These are phyloP conservation scores for Dione juno DNA, from an alignment of 2,888 invertebrate genomes.

Conservation along the genomic window DNA sequence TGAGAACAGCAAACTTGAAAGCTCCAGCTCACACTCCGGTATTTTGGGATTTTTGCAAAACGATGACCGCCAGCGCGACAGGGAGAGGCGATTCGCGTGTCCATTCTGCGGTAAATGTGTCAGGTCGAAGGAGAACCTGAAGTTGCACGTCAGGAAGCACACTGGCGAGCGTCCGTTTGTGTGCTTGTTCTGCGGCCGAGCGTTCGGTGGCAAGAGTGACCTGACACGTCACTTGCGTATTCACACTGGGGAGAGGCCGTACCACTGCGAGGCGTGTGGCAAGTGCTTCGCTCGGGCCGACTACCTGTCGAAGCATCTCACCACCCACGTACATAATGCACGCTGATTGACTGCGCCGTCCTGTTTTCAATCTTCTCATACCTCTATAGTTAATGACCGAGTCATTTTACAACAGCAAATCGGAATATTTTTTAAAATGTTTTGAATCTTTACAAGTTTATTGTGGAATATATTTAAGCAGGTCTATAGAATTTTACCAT, in stretches of 20 bases:
- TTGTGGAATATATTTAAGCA: slow-evolving; percentile 67
- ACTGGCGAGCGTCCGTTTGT: slow-evolving; percentile 95
- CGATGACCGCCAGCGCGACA: slow-evolving; percentile 81
- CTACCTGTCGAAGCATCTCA: slow-evolving; percentile 94
- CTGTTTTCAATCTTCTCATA: slow-evolving; percentile 58
- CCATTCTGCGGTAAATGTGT: slow-evolving; percentile 96
- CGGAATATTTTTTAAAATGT: slow-evolving; percentile 81
- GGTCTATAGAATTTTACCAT: slow-evolving; percentile 76
- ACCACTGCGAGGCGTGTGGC: slow-evolving; percentile 96
- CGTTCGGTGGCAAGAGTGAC: slow-evolving; percentile 94
- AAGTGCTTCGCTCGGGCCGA: slow-evolving; percentile 96
- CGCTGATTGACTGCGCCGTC: slow-evolving; percentile 80
- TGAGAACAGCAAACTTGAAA: slow-evolving; percentile 77
- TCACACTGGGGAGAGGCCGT: slow-evolving; percentile 94
- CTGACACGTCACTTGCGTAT: slow-evolving; percentile 93
- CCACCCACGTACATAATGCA: slow-evolving; percentile 92
- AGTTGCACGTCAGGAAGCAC: slow-evolving; percentile 93
- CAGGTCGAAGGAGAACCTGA: slow-evolving; percentile 93
- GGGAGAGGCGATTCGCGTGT: slow-evolving; percentile 91
- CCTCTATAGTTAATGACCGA: slow-evolving; percentile 63
- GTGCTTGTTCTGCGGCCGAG: slow-evolving; percentile 93
- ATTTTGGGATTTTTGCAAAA: slow-evolving; percentile 86
- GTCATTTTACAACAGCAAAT: slow-evolving; percentile 72
- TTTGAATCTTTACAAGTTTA: slow-evolving; percentile 76
- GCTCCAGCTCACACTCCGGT: slow-evolving; percentile 82